Evolutionary conservation across 1,140 invertebrate genomes (phyloP), one percentile per base, ranked within the genome.

Genomic region (Lucilia sericata): DNA sequence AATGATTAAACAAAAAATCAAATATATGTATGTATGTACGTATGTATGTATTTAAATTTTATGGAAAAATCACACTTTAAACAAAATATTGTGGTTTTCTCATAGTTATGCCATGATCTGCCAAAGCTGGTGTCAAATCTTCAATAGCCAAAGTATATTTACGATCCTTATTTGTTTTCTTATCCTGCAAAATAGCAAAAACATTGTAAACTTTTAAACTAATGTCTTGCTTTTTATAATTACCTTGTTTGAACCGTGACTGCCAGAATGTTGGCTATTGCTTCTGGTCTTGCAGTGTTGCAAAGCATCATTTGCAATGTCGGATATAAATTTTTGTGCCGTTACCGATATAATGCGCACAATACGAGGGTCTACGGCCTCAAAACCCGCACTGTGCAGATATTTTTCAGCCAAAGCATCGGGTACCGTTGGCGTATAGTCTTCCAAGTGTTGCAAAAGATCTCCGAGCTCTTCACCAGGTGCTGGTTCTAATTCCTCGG

Each of bases 281-380:
- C 95, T 95, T 83, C 97, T 92, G 87, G 97, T 96, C 91, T 98
- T 98, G 89, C 98, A 99, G 88, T 99, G 98, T 88, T 99, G 98
- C 34, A 99, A 92, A 0, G 98, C 98, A 93, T 99, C 98, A 91
- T 99, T 98, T 0, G 97, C 97, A 86, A 99, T 96, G 92, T 99
- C 98, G 0, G 98, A 98, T 42, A 99, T 96, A 89, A 99, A 99
- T 91, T 99, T 99, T 91, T 99, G 98, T 21, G 98, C 96, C 5
- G 98, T 97, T 65, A 99, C 91, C 0, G 98, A 98, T 82, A 99
- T 95, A 13, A 99, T 92, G 19, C 98, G 93, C 10, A 93, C 91
- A 87, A 98, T 95, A 88, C 98, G 94, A 5, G 97, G 96, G 92
- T 99, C 98, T 82, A 95, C 94, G 2, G 96, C 94, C 86, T 97